Evolutionary conservation across 2,888 invertebrate genomes (phyloP).

Genomic region (Caenorhabditis imperialis): DNA sequence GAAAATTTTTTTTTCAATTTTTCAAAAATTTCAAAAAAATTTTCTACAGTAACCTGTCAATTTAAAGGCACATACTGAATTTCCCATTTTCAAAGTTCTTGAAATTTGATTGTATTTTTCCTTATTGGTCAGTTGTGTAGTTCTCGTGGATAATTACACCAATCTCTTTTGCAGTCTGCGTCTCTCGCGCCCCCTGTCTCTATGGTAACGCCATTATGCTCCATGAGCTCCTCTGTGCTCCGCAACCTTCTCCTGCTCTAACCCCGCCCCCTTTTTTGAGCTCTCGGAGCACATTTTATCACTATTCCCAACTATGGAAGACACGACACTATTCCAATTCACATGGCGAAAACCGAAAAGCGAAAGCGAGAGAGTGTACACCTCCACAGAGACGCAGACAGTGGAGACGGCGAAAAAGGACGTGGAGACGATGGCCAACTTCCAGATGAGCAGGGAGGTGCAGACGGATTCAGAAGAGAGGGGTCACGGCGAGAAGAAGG

Average conservation of each 20-base stretch:
- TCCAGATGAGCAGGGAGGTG: slow-evolving; percentile 20
- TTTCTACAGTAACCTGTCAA: too few species aligned
- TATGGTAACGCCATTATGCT: slow-evolving; percentile 8
- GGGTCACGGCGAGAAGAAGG: slow-evolving; percentile 12
- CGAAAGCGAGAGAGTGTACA: neutral
- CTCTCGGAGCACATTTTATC: neutral
- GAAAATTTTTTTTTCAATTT: too few species aligned
- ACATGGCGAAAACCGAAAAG: slow-evolving; percentile 27
- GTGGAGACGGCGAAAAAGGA: slow-evolving; percentile 17
- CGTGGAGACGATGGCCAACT: slow-evolving; percentile 20
- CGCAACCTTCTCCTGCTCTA: neutral
- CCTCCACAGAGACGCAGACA: slow-evolving; percentile 33
- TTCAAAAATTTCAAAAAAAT: too few species aligned
- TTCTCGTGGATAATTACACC: too few species aligned
- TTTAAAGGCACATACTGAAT: too few species aligned
- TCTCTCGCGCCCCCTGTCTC: neutral
- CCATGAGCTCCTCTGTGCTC: too few species aligned
- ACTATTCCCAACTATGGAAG: too few species aligned
- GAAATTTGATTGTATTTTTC: too few species aligned
- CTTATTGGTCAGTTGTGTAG: too few species aligned
- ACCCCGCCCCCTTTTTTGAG: neutral
- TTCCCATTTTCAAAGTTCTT: too few species aligned
- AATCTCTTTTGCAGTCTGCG: slow-evolving; percentile 5
- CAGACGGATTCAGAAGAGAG: slow-evolving; percentile 34
- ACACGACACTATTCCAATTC: slow-evolving; percentile 26